phyloP scores from a whole-genome alignment of 2,888 invertebrate species.

The Macrostomum cliftonense region DNA sequence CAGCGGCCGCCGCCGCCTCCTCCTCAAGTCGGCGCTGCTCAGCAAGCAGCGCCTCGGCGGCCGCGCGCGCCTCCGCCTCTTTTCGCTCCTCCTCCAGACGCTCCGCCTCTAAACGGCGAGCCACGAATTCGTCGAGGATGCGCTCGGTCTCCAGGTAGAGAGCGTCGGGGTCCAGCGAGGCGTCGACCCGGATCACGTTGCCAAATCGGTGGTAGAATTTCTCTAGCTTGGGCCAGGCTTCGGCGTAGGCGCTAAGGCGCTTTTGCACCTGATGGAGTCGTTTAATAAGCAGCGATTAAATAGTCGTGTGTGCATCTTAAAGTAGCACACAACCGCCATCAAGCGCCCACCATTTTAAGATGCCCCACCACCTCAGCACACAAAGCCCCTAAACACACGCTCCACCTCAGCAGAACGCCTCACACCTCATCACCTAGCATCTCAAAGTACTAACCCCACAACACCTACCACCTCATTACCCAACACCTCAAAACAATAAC shows the following conservation, averaged over 20 bases:
- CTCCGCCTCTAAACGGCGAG: slow-evolving; percentile 14
- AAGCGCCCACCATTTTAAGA: no score
- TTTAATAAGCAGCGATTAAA: no score
- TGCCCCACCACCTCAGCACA: no score
- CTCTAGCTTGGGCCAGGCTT: slow-evolving; percentile 31
- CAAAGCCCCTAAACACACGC: no score
- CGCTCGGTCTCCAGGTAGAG: slow-evolving; percentile 28
- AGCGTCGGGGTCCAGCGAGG: slow-evolving; percentile 17
- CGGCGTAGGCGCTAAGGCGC: slow-evolving; percentile 29
- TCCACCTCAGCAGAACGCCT: no score
- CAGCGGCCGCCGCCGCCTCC: background rate
- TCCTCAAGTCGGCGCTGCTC: background rate
- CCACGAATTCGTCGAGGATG: slow-evolving; percentile 27
- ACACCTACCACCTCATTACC: no score
- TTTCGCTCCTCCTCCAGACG: slow-evolving; percentile 14
- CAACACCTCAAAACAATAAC: no score
- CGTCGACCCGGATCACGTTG: slow-evolving; percentile 24
- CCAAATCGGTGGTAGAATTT: slow-evolving; percentile 33
- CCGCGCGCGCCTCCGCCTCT: slow-evolving; percentile 11
- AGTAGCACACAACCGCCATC: no score
- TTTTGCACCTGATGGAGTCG: slow-evolving; percentile 2
- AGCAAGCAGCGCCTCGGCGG: background rate
- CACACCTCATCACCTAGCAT: no score
- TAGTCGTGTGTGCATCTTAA: no score
- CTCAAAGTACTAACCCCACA: no score